Base-by-base conservation (phyloP, 2,888 invertebrate genomes). In the Embidobia sp. region DNA sequence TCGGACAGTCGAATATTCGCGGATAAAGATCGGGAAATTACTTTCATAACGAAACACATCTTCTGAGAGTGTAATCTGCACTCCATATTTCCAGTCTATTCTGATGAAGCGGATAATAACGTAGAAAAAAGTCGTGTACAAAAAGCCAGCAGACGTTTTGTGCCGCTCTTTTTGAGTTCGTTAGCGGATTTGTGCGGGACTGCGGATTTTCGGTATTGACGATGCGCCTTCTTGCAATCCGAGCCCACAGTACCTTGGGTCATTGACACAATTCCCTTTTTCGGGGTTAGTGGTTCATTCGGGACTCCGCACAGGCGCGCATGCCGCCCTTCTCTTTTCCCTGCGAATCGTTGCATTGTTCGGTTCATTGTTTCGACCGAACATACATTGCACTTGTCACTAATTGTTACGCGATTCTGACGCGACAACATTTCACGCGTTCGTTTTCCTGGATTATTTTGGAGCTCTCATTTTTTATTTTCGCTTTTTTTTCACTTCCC, bases 191-290 rank as follows among this genome's bases (percentile, higher is more conserved):
- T 53, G 51, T 29, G 55, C 44, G 40, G 44, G 27, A 64, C 57
- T 75, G 75, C 63, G 61, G 75, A 75, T 55, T 72, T 55, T 75
- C 53, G 51, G 59, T 74, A 66, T 53, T 33, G 59, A 59, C 66
- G 53, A 66, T 61, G 48, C 61, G 33, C 49, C 33, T 69, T 57
- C 63, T 57, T 63, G 70, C 49, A 51, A 66, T 66, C 31, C 61
- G 31, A 59, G 16, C 35, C 51, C n/a, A 40, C 33, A 15, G 48
- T 48, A 53, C 76, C 57, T 61, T 72, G 55, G 77, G 77, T 77
- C 77, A 67, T 77, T 72, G 77, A 67, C 77, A 72, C 67, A 63
- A 35, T 77, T 61, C 55, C 46, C 61, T 67, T 77, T 75, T 77
- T 77, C 48, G 53, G 63, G 72, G 77, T 67, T 67, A 72, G 51